Evolutionary conservation across 2,888 invertebrate species (phyloP).

Genomic region (Lamellibrachia columna): DNA sequence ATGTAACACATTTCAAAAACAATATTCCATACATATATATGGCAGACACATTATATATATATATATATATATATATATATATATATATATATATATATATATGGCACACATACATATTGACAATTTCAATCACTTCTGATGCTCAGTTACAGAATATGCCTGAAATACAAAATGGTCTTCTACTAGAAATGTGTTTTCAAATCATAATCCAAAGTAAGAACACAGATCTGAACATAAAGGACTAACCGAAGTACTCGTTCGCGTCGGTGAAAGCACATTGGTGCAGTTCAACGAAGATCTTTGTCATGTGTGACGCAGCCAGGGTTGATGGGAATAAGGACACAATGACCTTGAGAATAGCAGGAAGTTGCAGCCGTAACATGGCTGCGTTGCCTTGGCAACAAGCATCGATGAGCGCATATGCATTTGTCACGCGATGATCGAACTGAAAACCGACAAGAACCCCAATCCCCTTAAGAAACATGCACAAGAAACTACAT

Average conservation of each 20-base stretch:
- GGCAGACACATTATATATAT: not conserved
- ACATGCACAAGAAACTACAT: not conserved
- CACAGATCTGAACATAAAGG: not conserved
- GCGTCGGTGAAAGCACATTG: constrained; percentile 69
- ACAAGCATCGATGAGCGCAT: constrained; percentile 58
- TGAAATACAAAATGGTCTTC: not conserved
- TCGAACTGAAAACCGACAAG: constrained; percentile 46
- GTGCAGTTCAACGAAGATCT: constrained; percentile 74
- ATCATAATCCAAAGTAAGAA: not conserved
- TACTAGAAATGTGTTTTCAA: not conserved
- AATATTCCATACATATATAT: not conserved
- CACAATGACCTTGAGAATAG: constrained; percentile 72
- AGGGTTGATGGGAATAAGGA: constrained; percentile 79
- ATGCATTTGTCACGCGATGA: constrained; percentile 52
- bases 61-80: not conserved
- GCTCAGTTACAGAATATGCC: too few species aligned
- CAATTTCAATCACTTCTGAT: too few species aligned
- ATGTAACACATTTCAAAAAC: not conserved
- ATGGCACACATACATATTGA: too few species aligned
- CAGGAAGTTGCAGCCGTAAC: constrained; percentile 71
- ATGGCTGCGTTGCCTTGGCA: constrained; percentile 69
- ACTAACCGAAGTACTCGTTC: constrained; percentile 51
- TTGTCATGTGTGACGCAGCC: constrained; percentile 76
- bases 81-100: not conserved
- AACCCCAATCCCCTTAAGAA: not conserved